phyloP scores from a whole-genome alignment of 53 echinoderm and acorn worm species.

The Apostichopus leukothele region DNA sequence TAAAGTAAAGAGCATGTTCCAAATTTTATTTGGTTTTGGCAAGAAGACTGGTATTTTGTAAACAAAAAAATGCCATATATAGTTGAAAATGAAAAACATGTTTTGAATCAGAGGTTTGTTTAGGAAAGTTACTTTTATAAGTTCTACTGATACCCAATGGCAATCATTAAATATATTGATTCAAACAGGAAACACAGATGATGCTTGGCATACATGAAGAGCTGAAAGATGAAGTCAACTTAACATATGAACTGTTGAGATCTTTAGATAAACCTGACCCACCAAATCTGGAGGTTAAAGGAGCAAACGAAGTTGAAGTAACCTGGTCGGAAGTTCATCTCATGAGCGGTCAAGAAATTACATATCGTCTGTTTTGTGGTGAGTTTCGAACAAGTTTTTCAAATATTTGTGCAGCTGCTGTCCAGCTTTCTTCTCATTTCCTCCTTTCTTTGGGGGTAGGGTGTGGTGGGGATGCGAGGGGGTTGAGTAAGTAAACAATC shows the following conservation, averaged over 20 bases:
- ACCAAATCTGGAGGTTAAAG: conserved; percentile 81
- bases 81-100: no score
- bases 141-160: neutral
- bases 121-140: neutral
- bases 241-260: conserved; percentile 85
- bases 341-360: conserved; percentile 73
- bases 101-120: no score
- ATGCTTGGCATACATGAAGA: conserved; percentile 64
- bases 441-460: no score
- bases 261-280: conserved; percentile 75
- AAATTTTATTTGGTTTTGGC: no score
- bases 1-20: no score
- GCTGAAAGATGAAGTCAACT: conserved; percentile 84
- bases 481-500: no score
- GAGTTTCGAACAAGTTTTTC: neutral
- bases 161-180: neutral
- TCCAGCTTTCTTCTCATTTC: no score
- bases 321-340: conserved; percentile 71
- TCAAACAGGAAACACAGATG: conserved; percentile 48
- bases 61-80: no score
- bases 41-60: no score
- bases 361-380: conserved; percentile 65
- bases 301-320: conserved; percentile 68
- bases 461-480: no score
- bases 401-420: no score